A percentile compares a stretch with the other conserved stretches of the same genome.
Conservation (phyloP, 2,113 vertebrate genomes). For the Macquaria ambigua region DNA sequence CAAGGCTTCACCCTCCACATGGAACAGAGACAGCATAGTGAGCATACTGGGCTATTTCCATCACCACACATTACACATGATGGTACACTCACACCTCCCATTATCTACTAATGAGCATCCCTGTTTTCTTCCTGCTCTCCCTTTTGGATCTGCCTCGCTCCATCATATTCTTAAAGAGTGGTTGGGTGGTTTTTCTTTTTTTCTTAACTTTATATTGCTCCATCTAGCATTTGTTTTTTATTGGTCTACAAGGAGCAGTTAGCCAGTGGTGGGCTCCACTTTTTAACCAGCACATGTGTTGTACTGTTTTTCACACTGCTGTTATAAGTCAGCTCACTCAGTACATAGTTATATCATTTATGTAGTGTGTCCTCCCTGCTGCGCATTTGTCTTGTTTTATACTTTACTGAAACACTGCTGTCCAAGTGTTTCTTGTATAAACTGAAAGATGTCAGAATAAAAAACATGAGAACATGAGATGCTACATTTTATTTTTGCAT, state of each 20-base stretch:
- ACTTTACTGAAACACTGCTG: background rate
- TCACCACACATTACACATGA: conserved; percentile 60
- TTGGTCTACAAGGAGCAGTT: conserved; percentile 82
- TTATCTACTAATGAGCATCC: conserved; percentile 76
- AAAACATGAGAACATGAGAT: background rate
- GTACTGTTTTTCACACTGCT: conserved; percentile 64
- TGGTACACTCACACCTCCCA: conserved; percentile 68
- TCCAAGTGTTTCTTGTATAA: background rate
- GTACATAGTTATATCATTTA: conserved; percentile 61
- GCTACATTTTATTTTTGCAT: background rate
- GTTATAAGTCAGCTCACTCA: conserved; percentile 69
- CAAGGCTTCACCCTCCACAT: conserved; percentile 74
- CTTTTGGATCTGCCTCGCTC: conserved; percentile 22
- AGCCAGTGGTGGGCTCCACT: conserved; percentile 73
- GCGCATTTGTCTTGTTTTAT: conserved; percentile 39
- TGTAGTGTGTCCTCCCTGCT: conserved; percentile 41
- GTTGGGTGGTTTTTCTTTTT: conserved; percentile 31
- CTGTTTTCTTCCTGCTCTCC: conserved; percentile 50
- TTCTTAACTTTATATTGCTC: conserved; percentile 70
- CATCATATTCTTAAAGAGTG: conserved; percentile 59
- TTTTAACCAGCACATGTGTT: conserved; percentile 77
- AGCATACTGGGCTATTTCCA: conserved; percentile 70
- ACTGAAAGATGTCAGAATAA: background rate
- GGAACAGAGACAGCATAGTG: conserved; percentile 65
- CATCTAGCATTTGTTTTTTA: conserved; percentile 83